Evolutionary conservation across 2,888 invertebrate species (phyloP), one percentile per base, ranked within the genome.

Genomic region (Callyntrura sp.): DNA sequence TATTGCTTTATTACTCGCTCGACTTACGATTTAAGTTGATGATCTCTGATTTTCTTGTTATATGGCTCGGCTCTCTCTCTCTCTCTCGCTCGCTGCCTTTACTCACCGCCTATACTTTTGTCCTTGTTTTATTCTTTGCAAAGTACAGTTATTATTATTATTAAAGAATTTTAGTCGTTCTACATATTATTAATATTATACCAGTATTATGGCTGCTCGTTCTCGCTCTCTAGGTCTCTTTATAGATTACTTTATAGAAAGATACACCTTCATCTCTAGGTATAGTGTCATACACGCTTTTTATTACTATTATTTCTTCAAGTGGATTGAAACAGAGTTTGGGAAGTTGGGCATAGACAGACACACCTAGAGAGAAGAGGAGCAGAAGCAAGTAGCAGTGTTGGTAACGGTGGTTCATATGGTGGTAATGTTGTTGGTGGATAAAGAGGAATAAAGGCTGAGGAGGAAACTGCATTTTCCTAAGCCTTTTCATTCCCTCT

Each of bases 1-100:
- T 88, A 88, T 88, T 88, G 82, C 87, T 88, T 88, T 88, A 88
- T 88, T 88, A 88, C 87, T 82, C 81, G 82, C 55, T 88, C 82
- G 73, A 88, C 87, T 73, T 88, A 82, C 55, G 70, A 88, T 88
- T 81, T 73, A 76, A 78, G 87, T 73, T 88, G 87, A 88, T 81
- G 82, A 88, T 82, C 82, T 81, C 81, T 88, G 87, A 88, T 82
- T 88, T 88, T 82, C 87, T 70, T 70, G 60, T 70, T 82, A 62
- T 65, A 76, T 76, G 48, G 60, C 62, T 85, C 57, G 25, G 60
- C 25, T 85, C 28, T 76, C 8, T 65, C 28, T 55, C 70, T 82
- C 23, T 73, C 45, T 60, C 68, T 73, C 20, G 35, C 48, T 12
- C 23, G 14, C 0, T 28, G 43, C 12, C 14, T 51, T 2, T 60